Evolutionary conservation across 2,113 vertebrate species (phyloP), one percentile per base, ranked within the genome.

Genomic region (Chaetodon auriga): DNA sequence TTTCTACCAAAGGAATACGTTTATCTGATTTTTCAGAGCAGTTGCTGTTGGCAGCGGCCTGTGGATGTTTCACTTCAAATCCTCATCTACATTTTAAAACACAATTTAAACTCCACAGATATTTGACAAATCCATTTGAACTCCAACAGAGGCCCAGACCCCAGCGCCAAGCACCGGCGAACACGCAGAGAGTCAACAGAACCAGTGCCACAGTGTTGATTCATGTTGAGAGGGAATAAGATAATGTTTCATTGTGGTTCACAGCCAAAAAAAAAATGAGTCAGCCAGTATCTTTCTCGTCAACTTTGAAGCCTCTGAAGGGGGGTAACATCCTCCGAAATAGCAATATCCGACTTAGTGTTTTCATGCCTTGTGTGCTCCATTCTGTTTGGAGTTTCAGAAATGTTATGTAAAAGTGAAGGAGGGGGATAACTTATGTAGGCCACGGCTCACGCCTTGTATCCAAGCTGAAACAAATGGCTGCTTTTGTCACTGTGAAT

Each of bases 51-150:
- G 74, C 36, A 75, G 7, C 45, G 45, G 62, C 49, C 65, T 19
- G 62, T 21, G 15, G 65, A 77, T 81, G 35, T 77, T 85, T 87
- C 84, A 55, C 63, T 81, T 65, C 61, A 68, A 89, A 76, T 49
- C 38, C 65, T 80, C 62, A 60, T 84, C 76, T 83, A 13, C 64
- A 58, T 86, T 88, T 79, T 83, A 77, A 92, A 86, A 86, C 61
- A n/a, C 45, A 36, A 66, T 85, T 89, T 83, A 83, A 78, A 83
- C 66, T 46, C 62, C 68, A 18, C 57, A 76, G 54, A 86, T 78
- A 87, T 88, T 85, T 87, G 57, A 88, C 58, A 87, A 81, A 85
- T 82, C 79, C 48, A 62, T 85, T 81, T 90, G 83, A 90, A 89
- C 74, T 82, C 68, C 74, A 54, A 49, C 78, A 46, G 62, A 79